Conservation (phyloP, 2,888 invertebrate genomes). For the Eledone cirrhosa region DNA sequence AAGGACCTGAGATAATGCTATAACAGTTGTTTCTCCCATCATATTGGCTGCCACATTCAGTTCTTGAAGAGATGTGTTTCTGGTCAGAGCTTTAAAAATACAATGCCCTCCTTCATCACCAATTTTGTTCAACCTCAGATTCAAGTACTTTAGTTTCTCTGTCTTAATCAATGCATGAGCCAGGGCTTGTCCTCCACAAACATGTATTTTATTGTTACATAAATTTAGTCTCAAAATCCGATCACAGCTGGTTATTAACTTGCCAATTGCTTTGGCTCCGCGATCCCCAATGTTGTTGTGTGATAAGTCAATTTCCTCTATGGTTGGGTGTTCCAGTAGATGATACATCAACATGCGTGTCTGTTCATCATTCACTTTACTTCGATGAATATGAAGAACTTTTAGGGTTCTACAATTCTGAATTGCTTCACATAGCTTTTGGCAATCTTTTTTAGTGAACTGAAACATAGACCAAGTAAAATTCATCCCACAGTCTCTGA, state of each 20-base stretch:
- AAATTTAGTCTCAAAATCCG: slow-evolving; percentile 59
- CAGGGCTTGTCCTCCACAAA: slow-evolving; percentile 66
- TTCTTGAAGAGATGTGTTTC: slow-evolving; percentile 61
- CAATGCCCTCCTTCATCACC: slow-evolving; percentile 68
- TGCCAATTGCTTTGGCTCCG: slow-evolving; percentile 67
- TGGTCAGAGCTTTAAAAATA: slow-evolving; percentile 61
- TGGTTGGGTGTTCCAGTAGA: slow-evolving; percentile 64
- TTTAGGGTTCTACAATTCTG: slow-evolving; percentile 61
- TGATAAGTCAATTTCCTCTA: slow-evolving; percentile 64
- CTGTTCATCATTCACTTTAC: slow-evolving; percentile 67
- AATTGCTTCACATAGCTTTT: slow-evolving; percentile 64
- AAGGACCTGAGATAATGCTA: slow-evolving; percentile 63
- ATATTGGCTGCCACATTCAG: slow-evolving; percentile 66
- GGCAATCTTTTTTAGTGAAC: slow-evolving; percentile 66
- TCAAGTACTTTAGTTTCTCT: slow-evolving; percentile 56
- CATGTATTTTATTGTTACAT: slow-evolving; percentile 64
- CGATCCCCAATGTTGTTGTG: slow-evolving; percentile 66
- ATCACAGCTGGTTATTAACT: slow-evolving; percentile 66
- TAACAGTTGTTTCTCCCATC: slow-evolving; percentile 65
- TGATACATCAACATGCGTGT: slow-evolving; percentile 65
- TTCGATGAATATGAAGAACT: slow-evolving; percentile 61
- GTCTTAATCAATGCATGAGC: slow-evolving; percentile 67
- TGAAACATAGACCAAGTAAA: slow-evolving; percentile 68
- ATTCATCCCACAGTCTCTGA: slow-evolving; percentile 68
- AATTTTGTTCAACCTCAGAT: slow-evolving; percentile 63